A percentile compares a stretch with the other conserved stretches of the same genome.
phyloP scores from a whole-genome alignment of 1,140 invertebrate genomes.

The Episyrphus balteatus region DNA sequence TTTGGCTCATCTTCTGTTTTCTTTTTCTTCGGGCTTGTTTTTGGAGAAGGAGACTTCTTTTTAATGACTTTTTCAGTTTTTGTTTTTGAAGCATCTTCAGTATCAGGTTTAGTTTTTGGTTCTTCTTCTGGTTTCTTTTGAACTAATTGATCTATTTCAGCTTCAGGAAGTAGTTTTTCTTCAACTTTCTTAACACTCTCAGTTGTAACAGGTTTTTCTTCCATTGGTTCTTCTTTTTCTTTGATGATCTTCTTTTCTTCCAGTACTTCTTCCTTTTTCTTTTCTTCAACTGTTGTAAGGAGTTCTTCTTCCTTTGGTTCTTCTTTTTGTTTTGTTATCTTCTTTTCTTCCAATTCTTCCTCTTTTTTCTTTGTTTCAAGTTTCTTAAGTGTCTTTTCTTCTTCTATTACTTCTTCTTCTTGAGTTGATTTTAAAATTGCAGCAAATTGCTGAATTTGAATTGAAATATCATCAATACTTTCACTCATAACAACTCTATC shows the following conservation, averaged over 20 bases:
- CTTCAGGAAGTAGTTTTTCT: background rate
- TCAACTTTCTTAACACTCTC: background rate
- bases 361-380: background rate
- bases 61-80: background rate
- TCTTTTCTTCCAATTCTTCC: background rate
- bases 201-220: background rate
- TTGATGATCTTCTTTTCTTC: background rate
- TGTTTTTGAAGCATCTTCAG: conserved; percentile 12
- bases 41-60: background rate
- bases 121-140: background rate
- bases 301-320: conserved; percentile 4
- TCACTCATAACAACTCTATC: too few species aligned
- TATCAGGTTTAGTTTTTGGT: conserved; percentile 5
- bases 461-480: too few species aligned
- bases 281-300: conserved; percentile 2
- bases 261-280: conserved; percentile 4
- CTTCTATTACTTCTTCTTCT: background rate
- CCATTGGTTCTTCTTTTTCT: background rate
- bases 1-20: conserved; percentile 7
- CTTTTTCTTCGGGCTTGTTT: conserved; percentile 1
- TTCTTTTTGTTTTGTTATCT: background rate
- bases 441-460: too few species aligned
- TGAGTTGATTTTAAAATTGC: too few species aligned
- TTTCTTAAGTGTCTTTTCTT: background rate
- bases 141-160: background rate